Evolutionary conservation across 2,888 invertebrate species (phyloP).

Genomic region (Chrysolina americana): DNA sequence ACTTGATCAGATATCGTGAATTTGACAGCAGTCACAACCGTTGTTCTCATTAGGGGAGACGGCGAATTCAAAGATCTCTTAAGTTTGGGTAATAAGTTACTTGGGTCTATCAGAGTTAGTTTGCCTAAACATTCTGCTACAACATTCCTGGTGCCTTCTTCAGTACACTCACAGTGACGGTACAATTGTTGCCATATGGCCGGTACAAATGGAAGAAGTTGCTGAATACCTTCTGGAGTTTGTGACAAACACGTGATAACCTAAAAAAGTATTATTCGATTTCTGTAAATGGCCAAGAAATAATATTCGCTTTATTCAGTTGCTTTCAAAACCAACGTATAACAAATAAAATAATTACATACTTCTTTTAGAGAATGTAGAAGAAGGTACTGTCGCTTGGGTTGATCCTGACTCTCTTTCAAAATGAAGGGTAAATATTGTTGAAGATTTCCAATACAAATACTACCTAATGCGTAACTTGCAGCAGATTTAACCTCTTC

Average conservation of each 20-base stretch:
- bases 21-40: slow-evolving; percentile 97
- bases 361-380: slow-evolving; percentile 98
- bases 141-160: slow-evolving; percentile 98
- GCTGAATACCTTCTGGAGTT: slow-evolving; percentile 81
- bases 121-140: slow-evolving; percentile 99
- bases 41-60: slow-evolving; percentile 91
- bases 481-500: slow-evolving; percentile 99
- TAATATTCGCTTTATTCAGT: too few species aligned
- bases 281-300: neutral
- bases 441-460: slow-evolving; percentile 95
- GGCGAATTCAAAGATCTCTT: slow-evolving; percentile 85
- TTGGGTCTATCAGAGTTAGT: slow-evolving; percentile 94
- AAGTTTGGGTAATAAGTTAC: slow-evolving; percentile 87
- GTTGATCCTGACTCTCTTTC: slow-evolving; percentile 93
- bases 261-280: slow-evolving; percentile 67
- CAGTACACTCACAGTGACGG: slow-evolving; percentile 95
- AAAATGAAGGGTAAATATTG: slow-evolving; percentile 95
- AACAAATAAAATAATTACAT: slow-evolving; percentile 24
- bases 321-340: too few species aligned
- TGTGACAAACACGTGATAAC: slow-evolving; percentile 89
- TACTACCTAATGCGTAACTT: slow-evolving; percentile 95
- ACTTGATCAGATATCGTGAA: slow-evolving; percentile 97
- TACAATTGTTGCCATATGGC: slow-evolving; percentile 95
- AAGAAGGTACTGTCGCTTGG: slow-evolving; percentile 94
- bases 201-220: slow-evolving; percentile 85